Evolutionary conservation across 2,888 invertebrate genomes (phyloP).

Genomic region (Trichogramma evanescens): DNA sequence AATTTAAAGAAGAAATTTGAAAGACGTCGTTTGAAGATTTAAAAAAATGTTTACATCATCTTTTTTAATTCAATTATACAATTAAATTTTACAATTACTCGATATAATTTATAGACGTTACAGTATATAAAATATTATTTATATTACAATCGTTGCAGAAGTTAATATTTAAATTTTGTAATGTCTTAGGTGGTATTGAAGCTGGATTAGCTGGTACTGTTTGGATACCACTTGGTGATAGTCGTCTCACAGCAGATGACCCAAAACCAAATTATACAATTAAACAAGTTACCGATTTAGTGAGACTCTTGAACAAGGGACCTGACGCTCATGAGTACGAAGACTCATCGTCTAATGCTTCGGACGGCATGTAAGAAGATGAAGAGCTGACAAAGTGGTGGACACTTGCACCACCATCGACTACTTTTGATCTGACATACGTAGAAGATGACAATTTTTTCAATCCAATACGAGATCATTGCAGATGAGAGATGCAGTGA

Average conservation of each 20-base stretch:
- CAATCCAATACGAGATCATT: not conserved
- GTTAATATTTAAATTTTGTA: conserved; percentile 20
- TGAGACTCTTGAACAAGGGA: conserved; percentile 50
- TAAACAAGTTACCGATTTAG: conserved; percentile 58
- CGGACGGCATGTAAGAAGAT: conserved; percentile 46
- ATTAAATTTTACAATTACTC: not conserved
- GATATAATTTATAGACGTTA: not conserved
- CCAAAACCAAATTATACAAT: conserved; percentile 61
- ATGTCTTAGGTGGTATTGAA: conserved; percentile 60
- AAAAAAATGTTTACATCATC: not conserved
- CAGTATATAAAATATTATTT: not conserved
- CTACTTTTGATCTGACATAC: no score
- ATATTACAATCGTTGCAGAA: not conserved
- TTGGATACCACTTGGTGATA: conserved; percentile 62
- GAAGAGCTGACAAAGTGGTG: not conserved
- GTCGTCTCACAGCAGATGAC: conserved; percentile 42
- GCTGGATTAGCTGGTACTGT: conserved; percentile 73
- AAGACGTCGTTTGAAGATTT: not conserved
- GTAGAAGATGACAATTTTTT: no score
- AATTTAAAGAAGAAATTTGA: not conserved
- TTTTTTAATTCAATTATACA: not conserved
- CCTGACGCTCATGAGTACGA: conserved; percentile 49
- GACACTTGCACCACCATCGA: no score
- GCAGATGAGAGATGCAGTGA: not conserved
- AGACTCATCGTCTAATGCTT: conserved; percentile 44